Base-by-base conservation (phyloP, 2,797 vertebrate species). In the Babyrousa celebensis region DNA sequence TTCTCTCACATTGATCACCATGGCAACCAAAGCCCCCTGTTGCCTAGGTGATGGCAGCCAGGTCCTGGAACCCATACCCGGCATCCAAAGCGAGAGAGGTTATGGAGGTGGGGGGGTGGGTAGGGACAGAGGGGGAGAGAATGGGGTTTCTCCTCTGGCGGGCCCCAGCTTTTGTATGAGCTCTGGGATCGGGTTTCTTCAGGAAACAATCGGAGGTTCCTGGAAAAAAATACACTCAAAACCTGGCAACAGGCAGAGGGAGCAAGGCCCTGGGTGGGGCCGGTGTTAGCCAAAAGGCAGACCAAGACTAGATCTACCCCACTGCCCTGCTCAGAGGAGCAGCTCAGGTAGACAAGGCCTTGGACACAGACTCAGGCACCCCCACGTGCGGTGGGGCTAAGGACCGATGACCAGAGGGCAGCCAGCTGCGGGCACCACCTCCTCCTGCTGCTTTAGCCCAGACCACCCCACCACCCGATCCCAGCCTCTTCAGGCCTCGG, bases 11-110 rank as follows among this genome's bases (percentile, higher is more conserved):
- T 97, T 97, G 93, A 98, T 99, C 98, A 92, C 98, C 95, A 98
- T 98, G 97, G 98, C 93, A 98, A 99, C 98, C 85, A 97, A 97
- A 98, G 97, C 95, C 97, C 97, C 97, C 91, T 85, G 98, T 99
- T 98, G 98, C 98, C 99, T 94, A 97, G 98, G 98, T 97, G 97
- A 99, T 98, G 97, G 98, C 97, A 97, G 96, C 88, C n/a, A 48
- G 96, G 98, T 97, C 85, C 52, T 60, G 91, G 98, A 98, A 97
- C 98, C 97, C 78, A 97, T 97, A 96, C 96, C 97, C 97, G 23
- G 96, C 97, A 97, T 98, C 97, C 97, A 97, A 95, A 96, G 96
- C 82, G 67, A 96, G 85, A 16, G 80, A 97, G 94, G 97, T 95
- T 95, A 93, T 54, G 25, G 71, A 89, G 95, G 92, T 93, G 43